phyloP scores from a whole-genome alignment of 2,113 vertebrate genomes.

The Barnardius zonarius region DNA sequence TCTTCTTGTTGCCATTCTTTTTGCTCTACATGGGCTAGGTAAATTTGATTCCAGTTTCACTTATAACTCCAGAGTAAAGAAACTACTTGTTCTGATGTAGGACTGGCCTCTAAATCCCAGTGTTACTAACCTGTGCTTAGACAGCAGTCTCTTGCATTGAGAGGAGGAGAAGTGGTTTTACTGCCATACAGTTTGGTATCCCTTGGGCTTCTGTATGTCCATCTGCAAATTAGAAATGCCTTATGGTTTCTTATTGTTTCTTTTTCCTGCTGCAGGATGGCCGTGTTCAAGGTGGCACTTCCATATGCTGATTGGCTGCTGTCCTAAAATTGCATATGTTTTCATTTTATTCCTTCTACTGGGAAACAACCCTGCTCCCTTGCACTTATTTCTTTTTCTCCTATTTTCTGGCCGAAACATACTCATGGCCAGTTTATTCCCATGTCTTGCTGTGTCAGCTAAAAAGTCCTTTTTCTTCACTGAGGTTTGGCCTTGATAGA shows the following conservation, averaged over 20 bases:
- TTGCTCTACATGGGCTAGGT: neutral
- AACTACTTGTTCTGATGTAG: neutral
- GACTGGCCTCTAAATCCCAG: neutral
- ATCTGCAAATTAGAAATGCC: neutral
- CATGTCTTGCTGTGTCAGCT: neutral
- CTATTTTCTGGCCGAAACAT: neutral
- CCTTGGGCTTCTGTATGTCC: neutral
- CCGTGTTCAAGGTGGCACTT: neutral
- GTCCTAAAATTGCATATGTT: neutral
- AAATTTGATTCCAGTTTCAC: neutral
- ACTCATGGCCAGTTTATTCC: neutral
- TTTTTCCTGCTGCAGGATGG: neutral
- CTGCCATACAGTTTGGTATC: neutral
- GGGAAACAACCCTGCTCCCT: neutral
- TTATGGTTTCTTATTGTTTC: neutral
- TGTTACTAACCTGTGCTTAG: neutral
- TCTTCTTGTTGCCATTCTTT: neutral
- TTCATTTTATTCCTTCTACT: neutral
- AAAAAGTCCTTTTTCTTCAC: neutral
- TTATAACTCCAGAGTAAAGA: neutral
- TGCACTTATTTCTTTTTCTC: neutral
- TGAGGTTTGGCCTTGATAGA: neutral
- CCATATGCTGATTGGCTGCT: neutral
- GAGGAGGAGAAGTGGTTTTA: neutral
- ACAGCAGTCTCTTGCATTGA: neutral